A percentile compares a stretch with the other conserved stretches of the same genome.
Evolutionary conservation across 2,888 invertebrate species (phyloP).

Genomic region (Nephrotoma flavescens): DNA sequence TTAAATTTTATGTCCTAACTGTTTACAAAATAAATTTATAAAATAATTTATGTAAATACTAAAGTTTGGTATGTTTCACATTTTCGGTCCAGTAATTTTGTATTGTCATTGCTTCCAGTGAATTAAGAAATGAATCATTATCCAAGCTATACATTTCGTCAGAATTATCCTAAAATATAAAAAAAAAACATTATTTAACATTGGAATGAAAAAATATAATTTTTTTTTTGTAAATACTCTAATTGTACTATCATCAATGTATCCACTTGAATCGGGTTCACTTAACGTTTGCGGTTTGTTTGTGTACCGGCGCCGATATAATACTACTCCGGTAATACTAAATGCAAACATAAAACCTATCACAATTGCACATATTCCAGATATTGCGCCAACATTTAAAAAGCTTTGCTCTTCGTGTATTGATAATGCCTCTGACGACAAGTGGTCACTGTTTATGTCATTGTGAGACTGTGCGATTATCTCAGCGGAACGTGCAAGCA

Average conservation of each 20-base stretch:
- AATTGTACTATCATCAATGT: conserved; percentile 74
- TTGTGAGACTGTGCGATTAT: conserved; percentile 12
- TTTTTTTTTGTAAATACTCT: conserved; percentile 42
- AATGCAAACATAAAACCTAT: conserved; percentile 46
- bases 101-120: conserved; percentile 85
- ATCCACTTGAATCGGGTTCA: conserved; percentile 75
- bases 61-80: conserved; percentile 79
- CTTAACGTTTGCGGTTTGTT: conserved; percentile 75
- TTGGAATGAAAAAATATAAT: not conserved
- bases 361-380: conserved; percentile 53
- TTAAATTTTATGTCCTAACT: not conserved
- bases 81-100: conserved; percentile 90
- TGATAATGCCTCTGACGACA: conserved; percentile 28
- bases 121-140: conserved; percentile 87
- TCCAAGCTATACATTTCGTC: conserved; percentile 91
- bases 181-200: conserved; percentile 15
- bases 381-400: conserved; percentile 45
- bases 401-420: conserved; percentile 13
- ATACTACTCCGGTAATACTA: conserved; percentile 49
- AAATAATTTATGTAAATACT: conserved; percentile 17
- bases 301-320: conserved; percentile 55
- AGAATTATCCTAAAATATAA: conserved; percentile 57
- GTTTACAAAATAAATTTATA: not conserved
- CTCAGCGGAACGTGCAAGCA: conserved; percentile 23
- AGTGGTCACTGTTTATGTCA: conserved; percentile 21